These are phyloP conservation scores for Brachyistius frenatus DNA, from an alignment of 2,113 vertebrate species.

Conservation along the genomic window DNA sequence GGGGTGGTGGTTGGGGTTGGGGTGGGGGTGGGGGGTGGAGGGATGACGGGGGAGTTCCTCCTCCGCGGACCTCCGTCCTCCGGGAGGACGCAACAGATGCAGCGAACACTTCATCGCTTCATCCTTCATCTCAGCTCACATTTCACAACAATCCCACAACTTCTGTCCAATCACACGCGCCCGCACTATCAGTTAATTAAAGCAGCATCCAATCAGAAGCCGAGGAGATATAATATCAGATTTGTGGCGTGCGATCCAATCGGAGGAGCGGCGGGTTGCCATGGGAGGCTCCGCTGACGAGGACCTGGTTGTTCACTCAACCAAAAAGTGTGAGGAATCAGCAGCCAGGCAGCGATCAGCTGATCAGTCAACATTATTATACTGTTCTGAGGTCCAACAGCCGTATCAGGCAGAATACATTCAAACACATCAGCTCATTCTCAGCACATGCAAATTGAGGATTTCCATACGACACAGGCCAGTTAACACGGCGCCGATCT, in stretches of 20 bases:
- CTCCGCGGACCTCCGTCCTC: too few relatives aligned
- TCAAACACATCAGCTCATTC: constrained; percentile 81
- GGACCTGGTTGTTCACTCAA: constrained; percentile 72
- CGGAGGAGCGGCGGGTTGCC: constrained; percentile 59
- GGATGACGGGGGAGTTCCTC: too few relatives aligned
- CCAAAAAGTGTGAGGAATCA: constrained; percentile 73
- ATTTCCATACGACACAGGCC: constrained; percentile 81
- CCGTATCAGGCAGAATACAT: constrained; percentile 75
- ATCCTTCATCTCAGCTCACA: constrained; percentile 28
- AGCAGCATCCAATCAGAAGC: constrained; percentile 75
- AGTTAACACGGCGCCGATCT: constrained; percentile 71
- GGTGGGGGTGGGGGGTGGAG: constrained; percentile 16
- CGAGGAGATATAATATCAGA: constrained; percentile 71
- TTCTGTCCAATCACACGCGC: constrained; percentile 69
- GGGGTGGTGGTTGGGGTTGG: constrained; percentile 51
- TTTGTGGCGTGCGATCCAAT: constrained; percentile 74
- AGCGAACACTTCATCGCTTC: not conserved
- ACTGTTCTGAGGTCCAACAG: constrained; percentile 75
- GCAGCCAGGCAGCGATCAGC: constrained; percentile 62
- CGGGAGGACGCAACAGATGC: constrained; percentile 29
- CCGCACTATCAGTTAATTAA: constrained; percentile 79
- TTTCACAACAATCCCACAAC: constrained; percentile 58
- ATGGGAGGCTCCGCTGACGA: constrained; percentile 60
- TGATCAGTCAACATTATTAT: constrained; percentile 78
- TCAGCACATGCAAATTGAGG: constrained; percentile 82